A percentile compares a stretch with the other conserved stretches of the same genome.
These are phyloP conservation scores for Macaca mulatta DNA, from an alignment of 2,113 vertebrate species.

Conservation along the genomic window DNA sequence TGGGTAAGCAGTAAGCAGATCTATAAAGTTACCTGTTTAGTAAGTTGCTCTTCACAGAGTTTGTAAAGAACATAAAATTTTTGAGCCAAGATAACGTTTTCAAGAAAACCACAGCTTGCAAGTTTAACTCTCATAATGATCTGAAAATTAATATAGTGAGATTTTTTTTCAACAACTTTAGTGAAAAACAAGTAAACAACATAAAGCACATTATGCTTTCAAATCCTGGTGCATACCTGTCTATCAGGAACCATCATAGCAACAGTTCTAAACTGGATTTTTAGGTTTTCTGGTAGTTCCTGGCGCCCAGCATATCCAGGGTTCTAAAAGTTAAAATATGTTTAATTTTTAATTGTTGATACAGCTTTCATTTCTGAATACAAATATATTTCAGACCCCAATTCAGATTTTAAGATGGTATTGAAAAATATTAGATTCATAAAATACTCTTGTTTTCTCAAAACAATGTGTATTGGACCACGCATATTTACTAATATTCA, in stretches of 20 bases:
- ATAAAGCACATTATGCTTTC: neutral
- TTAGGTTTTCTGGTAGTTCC: slow-evolving; percentile 94
- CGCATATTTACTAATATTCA: neutral
- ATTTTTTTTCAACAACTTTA: slow-evolving; percentile 41
- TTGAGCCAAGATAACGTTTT: slow-evolving; percentile 89
- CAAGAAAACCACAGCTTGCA: slow-evolving; percentile 92
- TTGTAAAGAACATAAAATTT: slow-evolving; percentile 94
- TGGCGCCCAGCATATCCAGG: slow-evolving; percentile 94
- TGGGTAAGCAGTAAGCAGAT: neutral
- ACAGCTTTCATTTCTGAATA: slow-evolving; percentile 16
- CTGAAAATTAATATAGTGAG: slow-evolving; percentile 78
- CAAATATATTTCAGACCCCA: slow-evolving; percentile 28
- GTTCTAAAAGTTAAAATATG: slow-evolving; percentile 84
- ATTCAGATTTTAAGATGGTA: slow-evolving; percentile 23
- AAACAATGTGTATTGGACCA: neutral
- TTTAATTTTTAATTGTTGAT: slow-evolving; percentile 54
- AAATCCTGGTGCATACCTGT: slow-evolving; percentile 81
- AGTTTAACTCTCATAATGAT: slow-evolving; percentile 95
- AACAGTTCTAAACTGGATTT: slow-evolving; percentile 91
- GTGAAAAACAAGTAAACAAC: neutral
- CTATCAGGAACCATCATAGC: slow-evolving; percentile 95
- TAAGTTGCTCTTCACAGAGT: slow-evolving; percentile 94
- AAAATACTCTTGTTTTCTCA: neutral
- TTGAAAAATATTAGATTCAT: neutral
- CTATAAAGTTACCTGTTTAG: slow-evolving; percentile 88